Evolutionary conservation across 2,888 invertebrate species (phyloP).

Genomic region (Sesia bembeciformis): DNA sequence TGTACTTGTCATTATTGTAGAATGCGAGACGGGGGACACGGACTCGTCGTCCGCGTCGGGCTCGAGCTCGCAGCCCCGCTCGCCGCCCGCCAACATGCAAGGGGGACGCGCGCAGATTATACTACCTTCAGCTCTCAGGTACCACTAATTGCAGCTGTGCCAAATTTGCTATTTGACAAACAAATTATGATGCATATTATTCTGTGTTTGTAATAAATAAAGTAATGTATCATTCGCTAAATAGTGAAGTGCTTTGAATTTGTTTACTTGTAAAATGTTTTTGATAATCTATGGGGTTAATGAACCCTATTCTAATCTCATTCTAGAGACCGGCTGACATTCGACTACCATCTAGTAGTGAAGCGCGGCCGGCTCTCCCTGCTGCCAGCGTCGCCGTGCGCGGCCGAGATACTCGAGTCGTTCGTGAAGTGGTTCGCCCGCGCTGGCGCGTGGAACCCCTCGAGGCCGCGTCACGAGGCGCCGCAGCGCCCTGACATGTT

Average conservation of each 20-base stretch:
- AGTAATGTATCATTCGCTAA: no score
- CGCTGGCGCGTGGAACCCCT: conserved; percentile 58
- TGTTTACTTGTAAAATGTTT: no score
- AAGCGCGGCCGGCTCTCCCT: conserved; percentile 56
- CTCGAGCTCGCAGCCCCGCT: conserved; percentile 45
- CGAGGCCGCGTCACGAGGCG: conserved; percentile 41
- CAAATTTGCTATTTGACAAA: neutral
- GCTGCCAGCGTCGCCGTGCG: conserved; percentile 57
- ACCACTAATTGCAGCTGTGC: neutral
- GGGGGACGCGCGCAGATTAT: conserved; percentile 46
- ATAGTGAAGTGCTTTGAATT: no score
- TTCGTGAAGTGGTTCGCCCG: conserved; percentile 68
- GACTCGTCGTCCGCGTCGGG: conserved; percentile 64
- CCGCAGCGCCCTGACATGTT: conserved; percentile 13
- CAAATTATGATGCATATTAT: neutral
- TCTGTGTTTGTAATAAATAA: neutral
- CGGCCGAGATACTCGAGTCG: conserved; percentile 59
- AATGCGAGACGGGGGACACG: conserved; percentile 57
- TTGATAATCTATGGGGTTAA: no score
- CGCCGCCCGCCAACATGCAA: conserved; percentile 39
- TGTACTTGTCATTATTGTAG: conserved; percentile 10
- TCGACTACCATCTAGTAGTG: conserved; percentile 66
- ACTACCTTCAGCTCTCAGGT: conserved; percentile 54
- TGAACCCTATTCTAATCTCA: neutral
- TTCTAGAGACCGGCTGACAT: conserved; percentile 55